Evolutionary conservation across 2,888 invertebrate genomes (phyloP).

Genomic region (Drosophila meridiana): DNA sequence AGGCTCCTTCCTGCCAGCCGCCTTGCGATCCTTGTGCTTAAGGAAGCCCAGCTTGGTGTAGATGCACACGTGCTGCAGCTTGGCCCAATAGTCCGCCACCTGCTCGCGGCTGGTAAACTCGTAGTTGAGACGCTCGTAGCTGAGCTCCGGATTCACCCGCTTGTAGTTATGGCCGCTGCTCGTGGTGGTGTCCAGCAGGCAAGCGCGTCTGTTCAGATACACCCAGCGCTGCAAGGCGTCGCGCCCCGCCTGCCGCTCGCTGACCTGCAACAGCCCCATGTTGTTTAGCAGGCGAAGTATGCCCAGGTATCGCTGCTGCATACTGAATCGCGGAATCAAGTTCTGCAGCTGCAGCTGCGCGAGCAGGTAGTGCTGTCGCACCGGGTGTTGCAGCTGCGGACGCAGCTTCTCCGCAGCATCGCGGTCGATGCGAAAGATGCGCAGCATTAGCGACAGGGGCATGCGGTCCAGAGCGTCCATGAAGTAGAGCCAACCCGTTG

Average conservation of each 20-base stretch:
- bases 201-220: slow-evolving; percentile 88
- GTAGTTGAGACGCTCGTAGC: slow-evolving; percentile 87
- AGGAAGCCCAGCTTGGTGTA: slow-evolving; percentile 87
- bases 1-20: slow-evolving; percentile 3
- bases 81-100: slow-evolving; percentile 89
- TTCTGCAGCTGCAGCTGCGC: slow-evolving; percentile 85
- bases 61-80: slow-evolving; percentile 89
- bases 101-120: slow-evolving; percentile 86
- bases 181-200: slow-evolving; percentile 88
- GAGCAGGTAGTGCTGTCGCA: slow-evolving; percentile 88
- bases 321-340: slow-evolving; percentile 72
- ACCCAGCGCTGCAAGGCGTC: slow-evolving; percentile 89
- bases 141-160: slow-evolving; percentile 86
- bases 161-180: slow-evolving; percentile 88
- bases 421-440: slow-evolving; percentile 87
- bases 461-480: slow-evolving; percentile 89
- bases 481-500: slow-evolving; percentile 89
- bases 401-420: slow-evolving; percentile 86
- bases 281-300: slow-evolving; percentile 87
- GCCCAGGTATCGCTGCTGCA: slow-evolving; percentile 79
- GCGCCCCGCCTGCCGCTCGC: slow-evolving; percentile 87
- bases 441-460: slow-evolving; percentile 90
- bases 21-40: slow-evolving; percentile 33
- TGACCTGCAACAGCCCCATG: slow-evolving; percentile 89
- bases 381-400: slow-evolving; percentile 88